Conservation (phyloP, 2,888 invertebrate genomes). For the Polyommatus iphigenia region DNA sequence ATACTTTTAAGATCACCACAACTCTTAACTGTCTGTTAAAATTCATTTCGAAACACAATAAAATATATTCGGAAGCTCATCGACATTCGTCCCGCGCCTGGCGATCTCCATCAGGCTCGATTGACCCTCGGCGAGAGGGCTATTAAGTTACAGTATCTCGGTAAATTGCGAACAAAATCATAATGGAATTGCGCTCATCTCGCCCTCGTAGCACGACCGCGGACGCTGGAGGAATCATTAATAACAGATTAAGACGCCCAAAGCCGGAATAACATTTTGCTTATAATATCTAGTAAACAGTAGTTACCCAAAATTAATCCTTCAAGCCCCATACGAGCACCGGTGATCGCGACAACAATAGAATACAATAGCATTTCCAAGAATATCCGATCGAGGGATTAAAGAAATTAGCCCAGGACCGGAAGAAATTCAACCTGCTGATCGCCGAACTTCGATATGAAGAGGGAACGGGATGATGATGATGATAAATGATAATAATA, state of each 20-base stretch:
- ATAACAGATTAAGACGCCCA: conserved; percentile 35
- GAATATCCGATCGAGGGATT: no score
- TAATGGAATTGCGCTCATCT: conserved; percentile 16
- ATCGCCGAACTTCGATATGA: neutral
- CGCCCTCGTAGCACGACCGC: conserved; percentile 29
- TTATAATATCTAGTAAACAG: neutral
- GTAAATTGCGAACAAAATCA: conserved; percentile 11
- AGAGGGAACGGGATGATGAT: no score
- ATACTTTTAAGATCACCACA: no score
- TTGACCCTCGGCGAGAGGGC: conserved; percentile 19
- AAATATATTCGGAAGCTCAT: neutral
- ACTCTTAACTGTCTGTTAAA: neutral
- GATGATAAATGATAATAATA: neutral
- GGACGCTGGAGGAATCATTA: conserved; percentile 33
- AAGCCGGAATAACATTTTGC: conserved; percentile 34
- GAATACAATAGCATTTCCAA: no score
- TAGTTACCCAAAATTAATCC: no score
- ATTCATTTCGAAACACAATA: neutral
- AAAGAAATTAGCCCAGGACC: no score
- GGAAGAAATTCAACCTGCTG: no score
- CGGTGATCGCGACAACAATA: no score
- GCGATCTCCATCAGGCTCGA: neutral
- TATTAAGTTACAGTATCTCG: conserved; percentile 17
- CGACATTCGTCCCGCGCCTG: conserved; percentile 1
- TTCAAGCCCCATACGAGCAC: no score